Conservation (phyloP, 2,797 vertebrate genomes). For the Triplophysa yarkandensis region DNA sequence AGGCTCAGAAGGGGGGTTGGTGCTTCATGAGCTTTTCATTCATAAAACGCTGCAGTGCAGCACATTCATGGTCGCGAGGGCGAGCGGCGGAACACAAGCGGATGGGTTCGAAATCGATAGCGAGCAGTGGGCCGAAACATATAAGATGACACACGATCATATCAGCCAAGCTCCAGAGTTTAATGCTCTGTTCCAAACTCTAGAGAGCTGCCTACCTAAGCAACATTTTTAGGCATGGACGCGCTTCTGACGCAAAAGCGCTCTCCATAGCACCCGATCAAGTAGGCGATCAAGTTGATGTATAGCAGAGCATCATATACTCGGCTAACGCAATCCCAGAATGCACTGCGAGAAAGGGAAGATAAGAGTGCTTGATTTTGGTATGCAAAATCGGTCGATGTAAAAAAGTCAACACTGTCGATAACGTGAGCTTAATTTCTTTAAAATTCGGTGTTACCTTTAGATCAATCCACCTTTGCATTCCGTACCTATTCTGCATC, state of each 20-base stretch:
- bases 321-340: not conserved
- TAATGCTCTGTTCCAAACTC: constrained; percentile 4
- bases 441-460: not conserved
- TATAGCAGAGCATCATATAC: not conserved
- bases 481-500: not conserved
- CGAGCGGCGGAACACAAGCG: not conserved
- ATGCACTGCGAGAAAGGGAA: not conserved
- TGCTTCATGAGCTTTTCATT: constrained; percentile 60
- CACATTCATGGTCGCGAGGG: constrained; percentile 13
- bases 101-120: not conserved
- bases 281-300: too few species aligned
- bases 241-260: not conserved
- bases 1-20: constrained; percentile 7
- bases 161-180: not conserved
- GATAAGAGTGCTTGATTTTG: not conserved
- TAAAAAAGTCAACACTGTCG: not conserved
- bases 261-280: not conserved
- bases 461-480: not conserved
- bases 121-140: not conserved
- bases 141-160: not conserved
- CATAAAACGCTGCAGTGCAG: constrained; percentile 62
- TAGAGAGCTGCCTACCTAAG: not conserved
- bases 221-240: not conserved
- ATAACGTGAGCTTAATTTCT: not conserved
- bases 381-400: not conserved